phyloP scores from a whole-genome alignment of 2,888 invertebrate genomes.

The Diabrotica balteata region DNA sequence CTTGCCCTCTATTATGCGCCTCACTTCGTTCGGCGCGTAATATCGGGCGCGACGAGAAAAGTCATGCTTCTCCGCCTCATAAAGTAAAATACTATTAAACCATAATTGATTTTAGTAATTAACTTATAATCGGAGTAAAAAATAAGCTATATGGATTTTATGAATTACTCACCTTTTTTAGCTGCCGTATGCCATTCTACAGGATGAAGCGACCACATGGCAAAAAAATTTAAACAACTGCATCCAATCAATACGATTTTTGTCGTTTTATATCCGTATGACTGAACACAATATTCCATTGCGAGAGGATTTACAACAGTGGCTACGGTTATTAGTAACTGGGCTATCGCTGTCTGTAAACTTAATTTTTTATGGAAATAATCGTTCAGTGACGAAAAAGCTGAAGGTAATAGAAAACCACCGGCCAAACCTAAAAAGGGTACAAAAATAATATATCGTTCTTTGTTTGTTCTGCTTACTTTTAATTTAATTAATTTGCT shows the following conservation, averaged over 20 bases:
- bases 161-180: conserved; percentile 20
- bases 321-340: conserved; percentile 72
- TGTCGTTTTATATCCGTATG: conserved; percentile 66
- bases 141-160: not conserved
- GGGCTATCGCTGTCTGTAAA: conserved; percentile 78
- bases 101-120: too few relatives aligned
- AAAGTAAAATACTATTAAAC: too few relatives aligned
- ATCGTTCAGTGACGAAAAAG: conserved; percentile 76
- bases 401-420: conserved; percentile 76
- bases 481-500: too few relatives aligned
- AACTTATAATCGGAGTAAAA: too few relatives aligned
- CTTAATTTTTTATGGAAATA: conserved; percentile 75
- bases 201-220: conserved; percentile 76
- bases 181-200: conserved; percentile 72
- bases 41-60: too few relatives aligned
- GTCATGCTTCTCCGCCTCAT: too few relatives aligned
- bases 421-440: conserved; percentile 69
- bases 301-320: conserved; percentile 73
- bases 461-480: too few relatives aligned
- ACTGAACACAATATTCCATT: conserved; percentile 67
- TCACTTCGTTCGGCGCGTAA: too few relatives aligned
- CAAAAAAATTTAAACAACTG: conserved; percentile 66
- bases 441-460: too few relatives aligned
- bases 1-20: too few relatives aligned
- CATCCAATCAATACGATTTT: conserved; percentile 55